Conservation (phyloP, 2,797 vertebrate genomes). For the Myripristis murdjan region DNA sequence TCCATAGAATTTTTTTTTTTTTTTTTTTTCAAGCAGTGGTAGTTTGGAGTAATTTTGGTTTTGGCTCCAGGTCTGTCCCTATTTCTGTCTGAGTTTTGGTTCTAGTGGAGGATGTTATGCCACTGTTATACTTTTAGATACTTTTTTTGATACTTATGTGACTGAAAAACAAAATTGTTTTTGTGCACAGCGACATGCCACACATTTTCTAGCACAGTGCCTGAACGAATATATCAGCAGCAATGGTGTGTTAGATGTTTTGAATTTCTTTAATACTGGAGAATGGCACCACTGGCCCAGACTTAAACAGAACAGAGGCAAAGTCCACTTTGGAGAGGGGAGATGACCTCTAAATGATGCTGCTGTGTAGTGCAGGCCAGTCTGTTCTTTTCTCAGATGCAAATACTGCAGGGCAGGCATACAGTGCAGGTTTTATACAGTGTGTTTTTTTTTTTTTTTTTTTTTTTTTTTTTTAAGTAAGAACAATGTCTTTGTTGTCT, state of each 20-base stretch:
- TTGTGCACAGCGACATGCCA: background rate
- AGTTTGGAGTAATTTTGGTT: conserved; percentile 33
- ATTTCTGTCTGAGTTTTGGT: conserved; percentile 41
- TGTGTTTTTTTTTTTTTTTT: conserved; percentile 12
- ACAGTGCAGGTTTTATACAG: conserved; percentile 28
- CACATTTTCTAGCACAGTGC: conserved; percentile 12
- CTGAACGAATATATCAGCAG: background rate
- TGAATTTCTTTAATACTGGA: conserved; percentile 18
- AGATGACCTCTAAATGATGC: background rate
- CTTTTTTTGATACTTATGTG: background rate
- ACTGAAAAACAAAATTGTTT: conserved; percentile 5
- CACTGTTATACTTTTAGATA: background rate
- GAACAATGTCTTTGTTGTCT: conserved; percentile 36
- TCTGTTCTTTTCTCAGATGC: conserved; percentile 36
- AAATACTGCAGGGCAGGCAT: conserved; percentile 10
- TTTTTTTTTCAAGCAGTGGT: conserved; percentile 10
- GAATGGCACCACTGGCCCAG: background rate
- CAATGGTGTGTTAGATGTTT: background rate
- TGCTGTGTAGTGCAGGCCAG: background rate
- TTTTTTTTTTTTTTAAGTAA: conserved; percentile 37
- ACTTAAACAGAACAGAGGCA: conserved; percentile 34
- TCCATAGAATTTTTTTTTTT: conserved; percentile 9
- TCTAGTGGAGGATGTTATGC: background rate
- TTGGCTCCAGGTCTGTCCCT: conserved; percentile 25
- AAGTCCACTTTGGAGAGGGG: conserved; percentile 39